Evolutionary conservation across 2,888 invertebrate genomes (phyloP), one percentile per base, ranked within the genome.

Genomic region (Neoscelio sp.): DNA sequence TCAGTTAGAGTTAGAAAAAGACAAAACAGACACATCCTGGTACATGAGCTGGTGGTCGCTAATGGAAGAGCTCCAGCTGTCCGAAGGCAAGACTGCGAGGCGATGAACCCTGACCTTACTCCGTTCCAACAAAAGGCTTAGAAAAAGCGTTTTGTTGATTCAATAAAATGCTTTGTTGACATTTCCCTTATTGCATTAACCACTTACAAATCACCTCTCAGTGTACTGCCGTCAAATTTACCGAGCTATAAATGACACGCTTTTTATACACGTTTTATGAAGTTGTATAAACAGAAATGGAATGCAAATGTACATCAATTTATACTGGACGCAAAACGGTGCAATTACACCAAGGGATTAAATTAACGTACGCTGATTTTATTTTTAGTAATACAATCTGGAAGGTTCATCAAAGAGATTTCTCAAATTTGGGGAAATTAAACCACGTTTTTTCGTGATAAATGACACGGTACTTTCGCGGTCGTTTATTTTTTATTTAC

Each of bases 1-100:
- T 60, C 28, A 23, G 44, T 44, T 12, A 26, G 56, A 23, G 73
- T 68, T 56, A 80, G 74, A 78, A 74, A 68, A 82, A 60, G 56
- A 74, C 54, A 73, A 75, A 74, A 71, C 78, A 79, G 80, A 79
- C 81, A 75, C 76, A 68, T 80, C 80, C 82, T 79, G 82, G 68
- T 82, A 74, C 78, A 79, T 80, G 82, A 64, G 71, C 78, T 79
- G 52, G 62, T 64, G 73, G 74, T 83, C 71, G 81, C 78, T 84
- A 84, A 86, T 83, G 84, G 83, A 74, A 78, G 80, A 82, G 76
- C 74, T 54, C 80, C 86, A 81, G 83, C 84, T 85, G 84, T 80
- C 81, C 82, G 64, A 52, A 78, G 76, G 81, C 81, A 80, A 83
- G 82, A 80, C 82, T 80, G 82, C 35, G 30, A 67, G 81, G 67